These are phyloP conservation scores for Drosophila repleta DNA, from an alignment of 1,140 invertebrate genomes.

Conservation along the genomic window DNA sequence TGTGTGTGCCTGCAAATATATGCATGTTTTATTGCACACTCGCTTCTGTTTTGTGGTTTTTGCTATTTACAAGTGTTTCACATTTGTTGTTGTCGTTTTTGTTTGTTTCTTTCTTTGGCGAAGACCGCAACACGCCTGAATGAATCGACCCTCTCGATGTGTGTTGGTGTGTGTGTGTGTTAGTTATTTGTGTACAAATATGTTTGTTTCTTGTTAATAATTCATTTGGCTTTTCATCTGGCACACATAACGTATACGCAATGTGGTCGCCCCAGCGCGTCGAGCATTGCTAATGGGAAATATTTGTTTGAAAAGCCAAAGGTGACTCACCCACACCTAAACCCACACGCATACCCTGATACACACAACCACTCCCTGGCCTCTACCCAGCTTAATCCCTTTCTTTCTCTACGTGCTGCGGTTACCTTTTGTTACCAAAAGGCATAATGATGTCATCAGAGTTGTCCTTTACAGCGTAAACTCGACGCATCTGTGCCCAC, in stretches of 20 bases:
- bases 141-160: slow-evolving; percentile 30
- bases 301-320: slow-evolving; percentile 80
- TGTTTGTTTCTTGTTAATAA: slow-evolving; percentile 67
- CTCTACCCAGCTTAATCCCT: not conserved
- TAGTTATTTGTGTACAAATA: slow-evolving; percentile 61
- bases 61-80: slow-evolving; percentile 77
- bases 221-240: slow-evolving; percentile 67
- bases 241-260: slow-evolving; percentile 69
- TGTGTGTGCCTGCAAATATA: slow-evolving; percentile 61
- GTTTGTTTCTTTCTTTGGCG: slow-evolving; percentile 33
- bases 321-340: slow-evolving; percentile 62
- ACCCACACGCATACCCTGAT: slow-evolving; percentile 9
- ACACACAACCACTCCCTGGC: slow-evolving; percentile 13
- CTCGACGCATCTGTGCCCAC: slow-evolving; percentile 46
- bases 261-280: slow-evolving; percentile 55
- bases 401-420: slow-evolving; percentile 34
- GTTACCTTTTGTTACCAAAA: slow-evolving; percentile 77
- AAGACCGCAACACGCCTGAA: slow-evolving; percentile 40
- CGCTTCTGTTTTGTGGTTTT: slow-evolving; percentile 71
- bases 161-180: slow-evolving; percentile 19
- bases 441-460: slow-evolving; percentile 79
- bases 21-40: slow-evolving; percentile 78
- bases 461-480: slow-evolving; percentile 38
- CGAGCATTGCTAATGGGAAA: slow-evolving; percentile 72
- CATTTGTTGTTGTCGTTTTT: slow-evolving; percentile 34